Conservation (phyloP, 2,888 invertebrate genomes). For the Heteromurus nitidus region DNA sequence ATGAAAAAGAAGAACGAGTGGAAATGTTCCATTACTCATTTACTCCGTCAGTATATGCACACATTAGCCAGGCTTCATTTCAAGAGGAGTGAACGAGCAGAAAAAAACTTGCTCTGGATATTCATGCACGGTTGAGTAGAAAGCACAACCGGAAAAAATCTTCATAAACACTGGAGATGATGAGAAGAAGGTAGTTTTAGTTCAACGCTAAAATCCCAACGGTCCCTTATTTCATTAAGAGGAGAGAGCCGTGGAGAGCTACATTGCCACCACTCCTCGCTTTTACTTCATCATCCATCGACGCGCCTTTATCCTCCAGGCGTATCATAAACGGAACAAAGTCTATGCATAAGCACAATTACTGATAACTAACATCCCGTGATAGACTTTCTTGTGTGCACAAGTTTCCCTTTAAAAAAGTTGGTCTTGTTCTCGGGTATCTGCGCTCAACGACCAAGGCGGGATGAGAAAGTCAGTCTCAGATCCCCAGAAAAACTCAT, state of each 20-base stretch:
- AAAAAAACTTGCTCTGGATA: not conserved
- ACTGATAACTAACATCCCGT: no score
- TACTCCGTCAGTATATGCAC: no score
- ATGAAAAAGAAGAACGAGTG: not conserved
- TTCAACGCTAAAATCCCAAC: constrained; percentile 21
- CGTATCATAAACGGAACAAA: no score
- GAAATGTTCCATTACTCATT: no score
- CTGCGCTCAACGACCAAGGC: no score
- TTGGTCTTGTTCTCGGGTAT: no score
- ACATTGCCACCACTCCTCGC: not conserved
- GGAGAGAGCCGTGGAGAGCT: not conserved
- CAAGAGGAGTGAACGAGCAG: not conserved
- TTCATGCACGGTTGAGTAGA: not conserved
- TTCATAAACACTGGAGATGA: constrained; percentile 21
- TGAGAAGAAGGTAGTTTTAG: constrained; percentile 9
- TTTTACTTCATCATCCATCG: not conserved
- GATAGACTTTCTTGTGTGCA: no score
- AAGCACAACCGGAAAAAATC: not conserved
- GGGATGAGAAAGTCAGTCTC: no score
- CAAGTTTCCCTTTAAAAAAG: no score
- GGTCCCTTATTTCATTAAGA: constrained; percentile 44
- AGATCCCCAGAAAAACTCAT: no score
- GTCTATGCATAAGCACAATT: no score
- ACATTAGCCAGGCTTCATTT: not conserved
- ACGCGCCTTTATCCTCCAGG: not conserved